Percentiles rank a stretch among this genome's conserved stretches.
phyloP scores from a whole-genome alignment of 2,888 invertebrate genomes.

The Agrilus mali region DNA sequence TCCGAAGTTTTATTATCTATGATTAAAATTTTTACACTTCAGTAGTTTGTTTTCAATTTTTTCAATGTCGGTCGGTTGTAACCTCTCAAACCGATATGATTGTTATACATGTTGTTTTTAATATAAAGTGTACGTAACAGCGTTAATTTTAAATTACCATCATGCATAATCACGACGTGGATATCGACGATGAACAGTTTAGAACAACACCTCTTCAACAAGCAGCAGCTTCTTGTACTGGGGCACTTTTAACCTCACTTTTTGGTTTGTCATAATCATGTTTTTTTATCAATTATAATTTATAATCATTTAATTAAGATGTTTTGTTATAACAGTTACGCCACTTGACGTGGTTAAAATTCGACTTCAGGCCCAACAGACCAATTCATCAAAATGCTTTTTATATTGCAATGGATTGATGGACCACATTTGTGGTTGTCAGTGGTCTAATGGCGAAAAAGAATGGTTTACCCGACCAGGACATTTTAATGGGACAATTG shows the following conservation, averaged over 20 bases:
- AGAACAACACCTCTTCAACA: constrained; percentile 69
- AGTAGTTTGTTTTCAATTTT: too few species aligned
- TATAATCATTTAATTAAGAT: background rate
- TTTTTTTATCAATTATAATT: constrained; percentile 5
- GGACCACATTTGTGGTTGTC: constrained; percentile 92
- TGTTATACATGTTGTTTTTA: too few species aligned
- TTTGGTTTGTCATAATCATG: constrained; percentile 50
- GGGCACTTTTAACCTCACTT: constrained; percentile 79
- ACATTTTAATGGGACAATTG: constrained; percentile 69
- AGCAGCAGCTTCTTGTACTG: constrained; percentile 75
- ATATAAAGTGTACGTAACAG: too few species aligned
- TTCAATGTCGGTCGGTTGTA: too few species aligned
- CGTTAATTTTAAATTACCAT: too few species aligned
- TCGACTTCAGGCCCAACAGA: constrained; percentile 84
- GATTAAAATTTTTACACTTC: too few species aligned
- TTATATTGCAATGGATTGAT: constrained; percentile 96
- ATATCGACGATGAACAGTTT: constrained; percentile 59
- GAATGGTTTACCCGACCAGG: constrained; percentile 50
- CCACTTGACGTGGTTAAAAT: constrained; percentile 99
- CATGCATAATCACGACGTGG: constrained; percentile 8
- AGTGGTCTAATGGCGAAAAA: constrained; percentile 32
- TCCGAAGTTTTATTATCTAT: too few species aligned
- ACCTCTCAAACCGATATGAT: too few species aligned
- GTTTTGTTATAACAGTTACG: constrained; percentile 55
- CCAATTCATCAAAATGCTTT: constrained; percentile 77